phyloP scores from a whole-genome alignment of 2,888 invertebrate genomes.

The Agrilus cyanescens region DNA sequence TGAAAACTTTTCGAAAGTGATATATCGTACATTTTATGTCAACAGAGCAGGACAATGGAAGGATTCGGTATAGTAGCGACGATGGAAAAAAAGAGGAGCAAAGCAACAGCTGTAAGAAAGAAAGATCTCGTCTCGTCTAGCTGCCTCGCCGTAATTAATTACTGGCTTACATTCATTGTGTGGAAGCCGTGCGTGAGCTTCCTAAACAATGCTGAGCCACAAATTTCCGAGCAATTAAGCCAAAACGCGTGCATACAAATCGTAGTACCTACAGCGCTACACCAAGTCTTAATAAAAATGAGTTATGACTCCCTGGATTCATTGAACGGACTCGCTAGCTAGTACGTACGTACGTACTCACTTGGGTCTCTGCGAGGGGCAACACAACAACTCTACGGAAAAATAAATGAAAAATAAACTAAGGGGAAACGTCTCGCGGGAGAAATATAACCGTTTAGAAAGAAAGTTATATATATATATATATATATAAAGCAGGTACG shows the following conservation, averaged over 20 bases:
- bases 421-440: neutral
- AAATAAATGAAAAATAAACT: neutral
- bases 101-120: too few species aligned
- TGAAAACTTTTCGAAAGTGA: too few species aligned
- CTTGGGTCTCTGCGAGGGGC: too few species aligned
- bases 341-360: too few species aligned
- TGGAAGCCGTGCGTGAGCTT: slow-evolving; percentile 4
- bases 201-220: slow-evolving; percentile 10
- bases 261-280: slow-evolving; percentile 13
- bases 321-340: too few species aligned
- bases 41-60: too few species aligned
- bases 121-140: neutral
- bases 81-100: too few species aligned
- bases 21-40: too few species aligned
- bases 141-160: slow-evolving; percentile 13
- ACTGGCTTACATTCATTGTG: slow-evolving; percentile 13
- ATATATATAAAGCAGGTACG: neutral
- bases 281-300: too few species aligned
- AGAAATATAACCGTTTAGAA: neutral
- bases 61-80: too few species aligned
- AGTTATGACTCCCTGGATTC: too few species aligned
- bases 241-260: slow-evolving; percentile 4
- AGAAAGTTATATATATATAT: neutral
- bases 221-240: slow-evolving; percentile 18
- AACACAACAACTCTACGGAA: too few species aligned